Evolutionary conservation across 2,888 invertebrate species (phyloP).

Genomic region (Muschampia staudingeri): DNA sequence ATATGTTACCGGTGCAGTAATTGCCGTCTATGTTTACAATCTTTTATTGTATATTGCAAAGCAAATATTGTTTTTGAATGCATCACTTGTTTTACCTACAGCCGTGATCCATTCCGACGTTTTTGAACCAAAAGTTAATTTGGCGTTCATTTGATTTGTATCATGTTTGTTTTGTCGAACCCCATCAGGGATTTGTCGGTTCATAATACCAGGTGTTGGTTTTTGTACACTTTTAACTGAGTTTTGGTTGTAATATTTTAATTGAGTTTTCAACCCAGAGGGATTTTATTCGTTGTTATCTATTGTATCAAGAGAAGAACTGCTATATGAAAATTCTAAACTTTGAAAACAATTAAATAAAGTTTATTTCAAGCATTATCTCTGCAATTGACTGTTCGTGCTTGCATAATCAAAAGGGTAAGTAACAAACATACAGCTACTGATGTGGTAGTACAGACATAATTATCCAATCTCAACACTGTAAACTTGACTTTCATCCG

Average conservation of each 20-base stretch:
- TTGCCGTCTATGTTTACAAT: constrained; percentile 89
- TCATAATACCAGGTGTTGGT: constrained; percentile 61
- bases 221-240: constrained; percentile 22
- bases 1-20: constrained; percentile 90
- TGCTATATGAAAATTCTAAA: no score
- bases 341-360: no score
- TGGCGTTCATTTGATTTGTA: constrained; percentile 83
- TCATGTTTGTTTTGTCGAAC: constrained; percentile 69
- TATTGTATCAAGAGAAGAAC: background rate
- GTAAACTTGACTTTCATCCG: constrained; percentile 80
- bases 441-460: background rate
- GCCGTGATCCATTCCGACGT: constrained; percentile 77
- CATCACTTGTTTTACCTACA: constrained; percentile 88
- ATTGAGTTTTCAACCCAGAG: constrained; percentile 1
- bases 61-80: constrained; percentile 89
- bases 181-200: constrained; percentile 61
- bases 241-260: background rate
- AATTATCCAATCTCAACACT: constrained; percentile 38
- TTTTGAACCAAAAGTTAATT: constrained; percentile 84
- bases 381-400: no score
- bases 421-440: no score
- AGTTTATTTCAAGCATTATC: no score
- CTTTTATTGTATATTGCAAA: constrained; percentile 90
- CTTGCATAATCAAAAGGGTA: no score
- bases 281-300: background rate